Evolutionary conservation across 2,888 invertebrate genomes (phyloP).

Genomic region (Euplagia quadripunctaria): DNA sequence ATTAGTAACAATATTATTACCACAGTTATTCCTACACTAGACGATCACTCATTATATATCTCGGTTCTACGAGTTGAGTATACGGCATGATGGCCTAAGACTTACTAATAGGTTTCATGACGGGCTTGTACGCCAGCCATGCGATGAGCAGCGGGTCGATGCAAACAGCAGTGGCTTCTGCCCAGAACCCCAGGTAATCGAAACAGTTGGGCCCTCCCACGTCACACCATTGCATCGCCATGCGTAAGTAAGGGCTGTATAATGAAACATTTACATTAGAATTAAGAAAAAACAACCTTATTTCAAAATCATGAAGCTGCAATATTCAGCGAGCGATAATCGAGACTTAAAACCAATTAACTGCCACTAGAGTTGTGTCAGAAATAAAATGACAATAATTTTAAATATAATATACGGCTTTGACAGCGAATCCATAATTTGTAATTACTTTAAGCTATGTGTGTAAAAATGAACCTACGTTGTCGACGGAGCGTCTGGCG

Average conservation of each 20-base stretch:
- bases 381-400: background rate
- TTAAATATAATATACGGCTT: too few relatives aligned
- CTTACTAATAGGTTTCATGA: conserved; percentile 55
- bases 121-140: conserved; percentile 88
- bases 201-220: conserved; percentile 44
- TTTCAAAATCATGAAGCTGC: background rate
- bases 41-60: too few relatives aligned
- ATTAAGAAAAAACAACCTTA: background rate
- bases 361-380: background rate
- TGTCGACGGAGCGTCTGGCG: conserved; percentile 67
- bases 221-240: conserved; percentile 68
- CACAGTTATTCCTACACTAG: too few relatives aligned
- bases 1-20: too few relatives aligned
- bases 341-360: background rate
- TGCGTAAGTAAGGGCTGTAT: conserved; percentile 68
- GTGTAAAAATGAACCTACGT: conserved; percentile 62
- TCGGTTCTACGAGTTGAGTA: background rate
- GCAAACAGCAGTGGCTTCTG: conserved; percentile 68
- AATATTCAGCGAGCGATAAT: background rate
- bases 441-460: too few relatives aligned
- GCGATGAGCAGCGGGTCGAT: conserved; percentile 89
- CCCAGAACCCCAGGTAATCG: conserved; percentile 72
- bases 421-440: too few relatives aligned
- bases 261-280: conserved; percentile 9
- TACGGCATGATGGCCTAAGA: background rate